Conservation (phyloP, 2,888 invertebrate species). For the Vanessa cardui region DNA sequence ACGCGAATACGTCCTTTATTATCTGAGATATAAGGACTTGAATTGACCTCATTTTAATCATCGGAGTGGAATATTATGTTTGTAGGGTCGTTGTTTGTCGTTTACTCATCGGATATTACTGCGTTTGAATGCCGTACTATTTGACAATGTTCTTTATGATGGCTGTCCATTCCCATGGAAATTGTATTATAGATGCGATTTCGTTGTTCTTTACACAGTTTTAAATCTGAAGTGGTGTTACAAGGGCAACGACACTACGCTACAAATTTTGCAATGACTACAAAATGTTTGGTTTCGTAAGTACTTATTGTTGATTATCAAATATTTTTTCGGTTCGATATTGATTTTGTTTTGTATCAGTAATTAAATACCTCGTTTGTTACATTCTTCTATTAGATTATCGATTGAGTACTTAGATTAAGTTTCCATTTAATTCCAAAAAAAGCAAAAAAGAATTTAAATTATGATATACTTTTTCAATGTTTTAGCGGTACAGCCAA, state of each 20-base stretch:
- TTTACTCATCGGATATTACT: conserved; percentile 73
- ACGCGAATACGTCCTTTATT: conserved; percentile 18
- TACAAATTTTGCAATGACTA: not conserved
- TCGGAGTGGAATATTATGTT: conserved; percentile 41
- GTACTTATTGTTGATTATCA: no score
- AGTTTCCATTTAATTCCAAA: no score
- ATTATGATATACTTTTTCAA: no score
- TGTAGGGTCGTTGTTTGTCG: conserved; percentile 53
- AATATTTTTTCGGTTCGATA: no score
- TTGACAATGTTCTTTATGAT: conserved; percentile 62
- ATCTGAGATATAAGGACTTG: conserved; percentile 19
- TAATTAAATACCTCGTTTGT: no score
- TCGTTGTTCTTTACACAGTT: conserved; percentile 54
- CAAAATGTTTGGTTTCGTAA: not conserved
- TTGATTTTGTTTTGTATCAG: no score
- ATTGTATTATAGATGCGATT: conserved; percentile 59
- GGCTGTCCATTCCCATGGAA: conserved; percentile 63
- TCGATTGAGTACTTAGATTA: no score
- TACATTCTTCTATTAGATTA: no score
- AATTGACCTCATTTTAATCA: not conserved
- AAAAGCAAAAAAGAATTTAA: no score
- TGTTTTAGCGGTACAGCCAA: no score
- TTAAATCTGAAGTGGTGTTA: conserved; percentile 34
- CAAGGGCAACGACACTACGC: conserved; percentile 9
- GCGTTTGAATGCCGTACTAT: conserved; percentile 59